These are phyloP conservation scores for Agrochola lota DNA, from an alignment of 2,888 invertebrate genomes.

Conservation along the genomic window DNA sequence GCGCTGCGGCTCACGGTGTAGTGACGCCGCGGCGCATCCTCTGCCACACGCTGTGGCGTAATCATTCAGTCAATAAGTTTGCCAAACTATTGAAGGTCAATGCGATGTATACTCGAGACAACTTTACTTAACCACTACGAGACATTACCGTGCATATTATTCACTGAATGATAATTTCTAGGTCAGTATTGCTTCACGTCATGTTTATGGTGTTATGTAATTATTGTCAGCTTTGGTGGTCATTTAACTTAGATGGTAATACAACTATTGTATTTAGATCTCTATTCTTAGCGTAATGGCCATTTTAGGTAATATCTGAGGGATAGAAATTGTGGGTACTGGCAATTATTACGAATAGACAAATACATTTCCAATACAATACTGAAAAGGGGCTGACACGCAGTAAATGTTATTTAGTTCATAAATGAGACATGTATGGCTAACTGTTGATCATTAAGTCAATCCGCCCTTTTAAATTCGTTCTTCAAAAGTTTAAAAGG, in stretches of 20 bases:
- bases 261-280: conserved; percentile 52
- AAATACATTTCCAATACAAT: conserved; percentile 11
- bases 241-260: conserved; percentile 59
- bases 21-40: conserved; percentile 78
- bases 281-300: conserved; percentile 23
- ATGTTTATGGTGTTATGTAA: conserved; percentile 75
- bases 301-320: conserved; percentile 34
- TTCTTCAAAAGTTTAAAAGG: conserved; percentile 24
- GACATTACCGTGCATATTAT: conserved; percentile 80
- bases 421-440: conserved; percentile 7
- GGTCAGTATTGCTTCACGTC: conserved; percentile 77
- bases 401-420: conserved; percentile 12
- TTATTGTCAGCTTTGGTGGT: conserved; percentile 60
- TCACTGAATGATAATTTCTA: conserved; percentile 84
- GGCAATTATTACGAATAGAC: conserved; percentile 9
- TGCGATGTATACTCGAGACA: conserved; percentile 83
- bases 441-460: background rate
- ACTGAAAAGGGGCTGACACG: background rate
- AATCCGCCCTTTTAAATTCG: background rate
- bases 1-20: conserved; percentile 76
- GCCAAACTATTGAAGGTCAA: conserved; percentile 89
- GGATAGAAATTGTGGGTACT: conserved; percentile 34
- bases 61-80: conserved; percentile 88
- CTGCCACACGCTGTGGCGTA: conserved; percentile 84
- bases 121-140: conserved; percentile 83